Conservation (phyloP, 2,113 vertebrate species). For the Epinephelus moara region DNA sequence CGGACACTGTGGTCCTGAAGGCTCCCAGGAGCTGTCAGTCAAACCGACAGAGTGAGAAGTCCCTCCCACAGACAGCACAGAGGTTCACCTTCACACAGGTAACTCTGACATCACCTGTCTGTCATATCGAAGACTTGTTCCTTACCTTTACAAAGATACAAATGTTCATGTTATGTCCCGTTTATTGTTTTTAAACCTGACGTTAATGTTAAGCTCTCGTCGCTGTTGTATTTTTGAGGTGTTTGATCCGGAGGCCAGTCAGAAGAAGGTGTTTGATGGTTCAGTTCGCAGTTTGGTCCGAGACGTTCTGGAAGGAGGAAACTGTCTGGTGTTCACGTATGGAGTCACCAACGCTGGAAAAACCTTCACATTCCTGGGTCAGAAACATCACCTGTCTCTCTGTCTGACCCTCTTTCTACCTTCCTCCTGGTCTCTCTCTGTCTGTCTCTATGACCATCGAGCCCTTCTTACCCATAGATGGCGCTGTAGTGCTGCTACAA, state of each 20-base stretch:
- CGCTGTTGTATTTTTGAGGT: conserved; percentile 82
- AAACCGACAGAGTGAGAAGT: conserved; percentile 86
- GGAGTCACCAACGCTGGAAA: conserved; percentile 97
- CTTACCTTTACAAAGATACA: background rate
- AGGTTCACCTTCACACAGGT: conserved; percentile 94
- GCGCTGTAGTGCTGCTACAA: no score
- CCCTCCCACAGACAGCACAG: conserved; percentile 86
- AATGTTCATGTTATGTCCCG: background rate
- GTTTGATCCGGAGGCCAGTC: conserved; percentile 90
- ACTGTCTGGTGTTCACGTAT: conserved; percentile 94
- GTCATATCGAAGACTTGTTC: no score
- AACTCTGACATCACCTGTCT: conserved; percentile 25
- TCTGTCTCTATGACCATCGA: background rate
- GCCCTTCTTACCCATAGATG: no score
- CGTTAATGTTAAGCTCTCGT: no score
- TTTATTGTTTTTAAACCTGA: no score
- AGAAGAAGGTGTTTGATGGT: conserved; percentile 92
- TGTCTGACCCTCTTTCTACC: background rate
- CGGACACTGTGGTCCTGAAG: conserved; percentile 87
- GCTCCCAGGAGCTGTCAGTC: conserved; percentile 83
- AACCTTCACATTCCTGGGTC: conserved; percentile 96
- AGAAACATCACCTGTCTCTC: conserved; percentile 7
- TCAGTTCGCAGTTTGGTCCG: conserved; percentile 87
- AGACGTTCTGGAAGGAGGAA: conserved; percentile 90
- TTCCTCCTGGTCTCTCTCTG: background rate